Conservation (phyloP, 2,888 invertebrate genomes). For the Catonia carolina region DNA sequence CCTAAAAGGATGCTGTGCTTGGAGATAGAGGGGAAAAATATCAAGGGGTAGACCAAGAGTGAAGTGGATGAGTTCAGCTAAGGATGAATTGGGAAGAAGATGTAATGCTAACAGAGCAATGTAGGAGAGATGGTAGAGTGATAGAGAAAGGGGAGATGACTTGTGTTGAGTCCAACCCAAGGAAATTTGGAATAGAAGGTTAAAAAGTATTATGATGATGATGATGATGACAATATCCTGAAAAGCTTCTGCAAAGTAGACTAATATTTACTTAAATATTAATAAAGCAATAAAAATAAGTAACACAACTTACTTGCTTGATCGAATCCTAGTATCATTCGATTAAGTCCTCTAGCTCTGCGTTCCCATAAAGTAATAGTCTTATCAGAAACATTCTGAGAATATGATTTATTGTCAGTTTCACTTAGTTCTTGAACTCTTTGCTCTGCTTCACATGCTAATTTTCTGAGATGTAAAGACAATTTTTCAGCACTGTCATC, state of each 20-base stretch:
- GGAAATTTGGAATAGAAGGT: too few relatives aligned
- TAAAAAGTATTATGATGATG: too few relatives aligned
- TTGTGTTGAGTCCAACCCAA: too few relatives aligned
- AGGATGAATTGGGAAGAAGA: too few relatives aligned
- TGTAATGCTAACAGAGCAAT: too few relatives aligned
- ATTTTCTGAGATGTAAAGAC: constrained; percentile 65
- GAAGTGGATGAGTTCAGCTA: too few relatives aligned
- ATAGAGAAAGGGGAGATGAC: too few relatives aligned
- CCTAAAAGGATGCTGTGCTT: too few relatives aligned
- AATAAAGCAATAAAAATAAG: not conserved
- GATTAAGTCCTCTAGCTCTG: constrained; percentile 67
- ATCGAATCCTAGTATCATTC: constrained; percentile 80
- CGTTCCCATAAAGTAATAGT: constrained; percentile 85
- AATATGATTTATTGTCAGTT: constrained; percentile 23
- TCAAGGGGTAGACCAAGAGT: too few relatives aligned
- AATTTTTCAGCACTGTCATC: constrained; percentile 66
- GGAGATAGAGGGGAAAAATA: too few relatives aligned
- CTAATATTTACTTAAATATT: not conserved
- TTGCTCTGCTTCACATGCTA: constrained; percentile 76
- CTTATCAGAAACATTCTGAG: constrained; percentile 50
- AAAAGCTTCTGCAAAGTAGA: not conserved
- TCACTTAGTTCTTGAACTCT: constrained; percentile 63
- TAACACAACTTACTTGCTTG: constrained; percentile 56
- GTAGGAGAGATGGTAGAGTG: too few relatives aligned
- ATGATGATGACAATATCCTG: too few relatives aligned